A percentile compares a stretch with the other conserved stretches of the same genome.
phyloP scores from a whole-genome alignment of 2,113 vertebrate genomes.

The Pionites leucogaster region DNA sequence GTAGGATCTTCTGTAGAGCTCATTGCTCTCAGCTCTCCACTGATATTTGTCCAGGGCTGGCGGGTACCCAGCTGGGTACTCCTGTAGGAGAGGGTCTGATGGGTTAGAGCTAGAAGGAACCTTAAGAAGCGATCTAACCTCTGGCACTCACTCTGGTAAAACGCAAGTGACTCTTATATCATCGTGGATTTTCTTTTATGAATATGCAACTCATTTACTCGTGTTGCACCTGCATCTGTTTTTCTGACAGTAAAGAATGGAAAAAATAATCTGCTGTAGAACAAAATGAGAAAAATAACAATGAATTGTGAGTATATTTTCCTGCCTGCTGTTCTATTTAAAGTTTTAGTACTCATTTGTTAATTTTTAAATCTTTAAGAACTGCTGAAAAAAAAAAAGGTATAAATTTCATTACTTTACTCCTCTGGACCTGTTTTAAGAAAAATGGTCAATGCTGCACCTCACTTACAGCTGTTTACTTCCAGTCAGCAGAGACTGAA shows the following conservation, averaged over 20 bases:
- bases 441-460: neutral
- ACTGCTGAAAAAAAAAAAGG: neutral
- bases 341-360: neutral
- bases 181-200: neutral
- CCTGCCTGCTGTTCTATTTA: neutral
- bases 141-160: neutral
- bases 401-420: neutral
- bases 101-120: neutral
- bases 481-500: neutral
- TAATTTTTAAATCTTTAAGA: neutral
- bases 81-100: neutral
- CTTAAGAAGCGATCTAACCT: neutral
- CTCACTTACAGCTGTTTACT: neutral
- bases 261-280: neutral
- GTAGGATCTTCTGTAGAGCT: neutral
- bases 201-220: neutral
- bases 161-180: neutral
- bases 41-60: accelerated
- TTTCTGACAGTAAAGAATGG: neutral
- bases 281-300: neutral
- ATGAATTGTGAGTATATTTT: neutral
- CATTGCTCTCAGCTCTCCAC: neutral
- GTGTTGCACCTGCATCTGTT: slow-evolving; percentile 7
- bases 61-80: neutral
- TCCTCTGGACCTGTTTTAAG: neutral